phyloP scores from a whole-genome alignment of 2,113 vertebrate species.

The Circaetus gallicus region DNA sequence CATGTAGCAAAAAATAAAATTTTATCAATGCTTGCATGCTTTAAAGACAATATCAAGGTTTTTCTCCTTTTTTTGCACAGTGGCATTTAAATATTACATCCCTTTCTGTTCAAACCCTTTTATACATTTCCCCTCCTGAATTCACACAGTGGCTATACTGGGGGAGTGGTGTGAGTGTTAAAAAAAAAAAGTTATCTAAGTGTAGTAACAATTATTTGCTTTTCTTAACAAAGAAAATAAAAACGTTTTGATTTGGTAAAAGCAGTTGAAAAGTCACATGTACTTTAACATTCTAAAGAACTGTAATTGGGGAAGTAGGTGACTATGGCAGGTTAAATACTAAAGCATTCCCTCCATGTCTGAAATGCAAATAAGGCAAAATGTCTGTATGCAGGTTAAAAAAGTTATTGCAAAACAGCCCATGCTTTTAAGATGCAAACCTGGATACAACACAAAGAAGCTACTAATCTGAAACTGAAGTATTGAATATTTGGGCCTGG shows the following conservation, averaged over 20 bases:
- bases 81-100: neutral
- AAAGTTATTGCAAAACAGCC: neutral
- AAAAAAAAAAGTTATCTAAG: neutral
- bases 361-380: conserved; percentile 24
- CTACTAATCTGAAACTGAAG: neutral
- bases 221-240: neutral
- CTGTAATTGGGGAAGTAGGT: neutral
- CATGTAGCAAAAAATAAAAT: neutral
- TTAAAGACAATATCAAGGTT: neutral
- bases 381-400: neutral
- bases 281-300: neutral
- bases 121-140: neutral
- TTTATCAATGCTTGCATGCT: neutral
- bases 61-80: neutral
- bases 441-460: neutral
- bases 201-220: neutral
- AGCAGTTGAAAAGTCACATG: neutral
- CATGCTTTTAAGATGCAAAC: neutral
- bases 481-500: neutral
- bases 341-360: neutral
- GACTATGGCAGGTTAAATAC: neutral
- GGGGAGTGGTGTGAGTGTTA: fast-evolving
- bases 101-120: neutral
- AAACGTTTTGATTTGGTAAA: neutral
- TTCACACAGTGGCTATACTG: neutral